phyloP scores from a whole-genome alignment of 2,113 vertebrate species.

The Equus quagga region DNA sequence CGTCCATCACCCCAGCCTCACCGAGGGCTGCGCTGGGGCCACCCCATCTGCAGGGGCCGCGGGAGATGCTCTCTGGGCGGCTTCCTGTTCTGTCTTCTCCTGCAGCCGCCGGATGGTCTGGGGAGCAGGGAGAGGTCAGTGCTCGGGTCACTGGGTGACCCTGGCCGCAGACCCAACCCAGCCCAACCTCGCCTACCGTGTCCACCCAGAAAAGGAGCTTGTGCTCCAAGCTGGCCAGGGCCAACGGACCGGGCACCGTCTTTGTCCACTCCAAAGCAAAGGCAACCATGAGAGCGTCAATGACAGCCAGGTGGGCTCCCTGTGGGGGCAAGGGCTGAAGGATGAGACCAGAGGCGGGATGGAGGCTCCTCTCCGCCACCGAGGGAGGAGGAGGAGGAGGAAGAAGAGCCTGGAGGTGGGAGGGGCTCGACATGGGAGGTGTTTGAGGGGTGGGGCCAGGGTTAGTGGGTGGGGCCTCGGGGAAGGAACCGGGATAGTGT shows the following conservation, averaged over 20 bases:
- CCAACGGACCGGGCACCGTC: slow-evolving; percentile 83
- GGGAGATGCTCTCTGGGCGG: slow-evolving; percentile 80
- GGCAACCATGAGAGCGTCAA: slow-evolving; percentile 92
- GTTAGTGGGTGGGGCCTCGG: neutral
- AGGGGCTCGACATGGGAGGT: neutral
- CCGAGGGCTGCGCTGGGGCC: slow-evolving; percentile 89
- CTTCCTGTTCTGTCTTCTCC: slow-evolving; percentile 87
- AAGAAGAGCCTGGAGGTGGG: too few relatives aligned
- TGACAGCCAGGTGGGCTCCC: slow-evolving; percentile 93
- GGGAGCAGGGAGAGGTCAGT: slow-evolving; percentile 28
- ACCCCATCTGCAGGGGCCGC: slow-evolving; percentile 71
- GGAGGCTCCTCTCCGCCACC: neutral
- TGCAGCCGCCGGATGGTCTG: slow-evolving; percentile 92
- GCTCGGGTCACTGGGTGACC: rapidly evolving
- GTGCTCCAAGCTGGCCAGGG: slow-evolving; percentile 87
- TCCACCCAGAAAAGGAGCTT: slow-evolving; percentile 93
- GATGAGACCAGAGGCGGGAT: neutral
- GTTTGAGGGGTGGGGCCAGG: too few relatives aligned
- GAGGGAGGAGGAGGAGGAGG: neutral
- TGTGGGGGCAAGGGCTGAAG: slow-evolving; percentile 74
- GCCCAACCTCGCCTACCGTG: slow-evolving; percentile 85
- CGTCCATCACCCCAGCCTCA: slow-evolving; percentile 74
- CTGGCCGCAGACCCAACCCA: neutral
- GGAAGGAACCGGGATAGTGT: neutral
- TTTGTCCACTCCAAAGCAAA: slow-evolving; percentile 91